These are phyloP conservation scores for Cyprinella venusta DNA, from an alignment of 2,797 vertebrate species.

Conservation along the genomic window DNA sequence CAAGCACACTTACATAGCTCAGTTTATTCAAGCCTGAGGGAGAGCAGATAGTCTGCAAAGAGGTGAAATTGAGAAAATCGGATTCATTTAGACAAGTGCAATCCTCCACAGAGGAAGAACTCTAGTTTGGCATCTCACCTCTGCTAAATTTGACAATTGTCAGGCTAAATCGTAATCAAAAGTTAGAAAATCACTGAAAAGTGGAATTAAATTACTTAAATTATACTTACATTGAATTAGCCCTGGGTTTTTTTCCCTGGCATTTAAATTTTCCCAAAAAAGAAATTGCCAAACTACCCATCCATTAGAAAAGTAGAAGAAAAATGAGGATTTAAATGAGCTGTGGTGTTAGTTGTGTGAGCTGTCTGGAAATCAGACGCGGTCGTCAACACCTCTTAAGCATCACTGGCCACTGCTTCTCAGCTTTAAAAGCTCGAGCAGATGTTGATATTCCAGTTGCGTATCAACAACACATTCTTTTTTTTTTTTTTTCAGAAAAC, in stretches of 20 bases:
- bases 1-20: conserved; percentile 37
- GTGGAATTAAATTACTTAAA: background rate
- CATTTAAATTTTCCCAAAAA: background rate
- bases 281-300: background rate
- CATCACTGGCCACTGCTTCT: background rate
- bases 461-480: conserved; percentile 33
- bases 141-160: conserved; percentile 2
- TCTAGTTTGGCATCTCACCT: conserved; percentile 9
- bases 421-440: conserved; percentile 4
- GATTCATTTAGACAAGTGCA: conserved; percentile 42
- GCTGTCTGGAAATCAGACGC: background rate
- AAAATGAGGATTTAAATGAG: background rate
- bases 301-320: background rate
- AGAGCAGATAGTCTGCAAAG: conserved; percentile 6
- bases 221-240: background rate
- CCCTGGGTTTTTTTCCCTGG: background rate
- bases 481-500: conserved; percentile 30
- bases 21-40: conserved; percentile 19
- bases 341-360: conserved; percentile 17
- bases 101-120: conserved; percentile 5
- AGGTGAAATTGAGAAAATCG: conserved; percentile 29
- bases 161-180: background rate
- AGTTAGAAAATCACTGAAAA: background rate
- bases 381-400: background rate
- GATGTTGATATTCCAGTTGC: conserved; percentile 46